Percentiles rank a stretch among this genome's conserved stretches.
These are phyloP conservation scores for Philonicus albiceps DNA, from an alignment of 2,888 invertebrate species.

Conservation along the genomic window DNA sequence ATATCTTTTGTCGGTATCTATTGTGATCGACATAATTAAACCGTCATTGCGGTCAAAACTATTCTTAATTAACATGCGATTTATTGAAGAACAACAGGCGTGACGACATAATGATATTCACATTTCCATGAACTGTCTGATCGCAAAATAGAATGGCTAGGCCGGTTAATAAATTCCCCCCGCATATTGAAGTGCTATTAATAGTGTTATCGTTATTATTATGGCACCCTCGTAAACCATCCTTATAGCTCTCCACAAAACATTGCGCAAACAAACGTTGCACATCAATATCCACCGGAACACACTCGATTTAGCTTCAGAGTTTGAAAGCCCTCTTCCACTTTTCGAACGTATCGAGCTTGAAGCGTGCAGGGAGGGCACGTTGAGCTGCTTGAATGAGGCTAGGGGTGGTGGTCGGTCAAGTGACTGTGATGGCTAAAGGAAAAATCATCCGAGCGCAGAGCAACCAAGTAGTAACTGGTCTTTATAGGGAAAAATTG, in stretches of 20 bases:
- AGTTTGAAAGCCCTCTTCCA: conserved; percentile 9
- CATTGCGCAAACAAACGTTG: conserved; percentile 31
- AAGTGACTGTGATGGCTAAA: background rate
- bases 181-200: conserved; percentile 26
- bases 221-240: conserved; percentile 22
- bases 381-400: background rate
- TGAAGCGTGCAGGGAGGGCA: background rate
- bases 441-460: conserved; percentile 12
- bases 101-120: background rate
- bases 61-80: background rate
- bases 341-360: conserved; percentile 1
- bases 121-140: background rate
- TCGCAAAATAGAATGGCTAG: background rate
- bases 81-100: background rate
- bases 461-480: background rate
- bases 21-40: background rate
- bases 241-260: conserved; percentile 24
- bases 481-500: background rate
- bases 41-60: background rate
- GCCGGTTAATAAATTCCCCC: conserved; percentile 1
- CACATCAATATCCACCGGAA: conserved; percentile 25
- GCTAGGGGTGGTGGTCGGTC: conserved; percentile 1
- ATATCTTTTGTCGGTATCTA: background rate
- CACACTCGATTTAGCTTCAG: conserved; percentile 15
- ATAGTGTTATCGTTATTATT: conserved; percentile 18